A percentile compares a stretch with the other conserved stretches of the same genome.
Evolutionary conservation across 2,797 vertebrate species (phyloP).

Genomic region (Onychomys leucogaster): DNA sequence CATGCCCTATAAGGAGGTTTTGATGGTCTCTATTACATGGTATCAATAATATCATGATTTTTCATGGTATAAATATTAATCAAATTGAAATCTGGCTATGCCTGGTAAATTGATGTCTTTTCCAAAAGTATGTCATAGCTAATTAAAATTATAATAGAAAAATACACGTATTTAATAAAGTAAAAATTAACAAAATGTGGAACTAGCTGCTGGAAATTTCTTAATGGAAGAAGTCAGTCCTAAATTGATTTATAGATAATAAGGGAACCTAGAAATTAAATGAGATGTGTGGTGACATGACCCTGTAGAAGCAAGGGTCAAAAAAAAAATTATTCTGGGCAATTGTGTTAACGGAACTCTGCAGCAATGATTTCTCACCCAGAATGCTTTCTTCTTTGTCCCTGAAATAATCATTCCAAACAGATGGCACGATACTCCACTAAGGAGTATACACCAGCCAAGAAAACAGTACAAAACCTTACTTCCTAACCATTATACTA

Average conservation of each 20-base stretch:
- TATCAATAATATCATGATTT: slow-evolving; percentile 43
- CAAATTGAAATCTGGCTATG: slow-evolving; percentile 14
- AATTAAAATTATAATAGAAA: slow-evolving; percentile 42
- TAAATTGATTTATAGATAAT: slow-evolving; percentile 14
- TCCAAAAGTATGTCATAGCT: not conserved
- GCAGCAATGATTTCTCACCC: slow-evolving; percentile 67
- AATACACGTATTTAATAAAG: slow-evolving; percentile 42
- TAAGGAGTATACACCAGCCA: slow-evolving; percentile 56
- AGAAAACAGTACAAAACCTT: slow-evolving; percentile 61
- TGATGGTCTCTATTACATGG: slow-evolving; percentile 3
- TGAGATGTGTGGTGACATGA: not conserved
- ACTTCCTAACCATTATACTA: slow-evolving; percentile 58
- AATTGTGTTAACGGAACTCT: slow-evolving; percentile 48
- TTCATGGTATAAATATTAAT: slow-evolving; percentile 36
- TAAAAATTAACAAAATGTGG: slow-evolving; percentile 1
- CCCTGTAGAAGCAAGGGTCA: not conserved
- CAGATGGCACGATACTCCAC: slow-evolving; percentile 62
- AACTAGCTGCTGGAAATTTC: slow-evolving; percentile 50
- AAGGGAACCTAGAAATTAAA: not conserved
- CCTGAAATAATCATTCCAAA: slow-evolving; percentile 72
- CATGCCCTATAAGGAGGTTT: not conserved
- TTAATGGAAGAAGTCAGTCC: slow-evolving; percentile 16
- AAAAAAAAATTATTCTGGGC: slow-evolving; percentile 48
- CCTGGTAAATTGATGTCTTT: not conserved
- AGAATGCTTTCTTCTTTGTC: slow-evolving; percentile 65